Conservation (phyloP, 2,797 vertebrate genomes). For the Agapornis canus region DNA sequence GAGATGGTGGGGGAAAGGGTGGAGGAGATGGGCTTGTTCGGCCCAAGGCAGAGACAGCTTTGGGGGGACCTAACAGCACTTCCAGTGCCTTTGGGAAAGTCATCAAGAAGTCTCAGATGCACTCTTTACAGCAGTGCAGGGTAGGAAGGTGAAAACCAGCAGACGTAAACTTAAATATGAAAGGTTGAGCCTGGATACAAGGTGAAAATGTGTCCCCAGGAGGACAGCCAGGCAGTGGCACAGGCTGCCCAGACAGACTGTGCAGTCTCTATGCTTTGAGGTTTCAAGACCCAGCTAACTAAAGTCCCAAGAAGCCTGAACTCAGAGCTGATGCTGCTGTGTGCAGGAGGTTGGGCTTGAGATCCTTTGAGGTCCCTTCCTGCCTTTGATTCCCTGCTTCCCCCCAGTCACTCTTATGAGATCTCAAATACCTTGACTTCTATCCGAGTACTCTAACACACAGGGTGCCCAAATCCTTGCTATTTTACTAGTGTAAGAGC, state of each 20-base stretch:
- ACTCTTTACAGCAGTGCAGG: neutral
- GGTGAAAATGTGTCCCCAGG: fast-evolving
- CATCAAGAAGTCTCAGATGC: neutral
- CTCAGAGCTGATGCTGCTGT: neutral
- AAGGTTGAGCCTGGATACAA: neutral
- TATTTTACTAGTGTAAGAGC: neutral
- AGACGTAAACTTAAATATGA: neutral
- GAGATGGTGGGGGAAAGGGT: neutral
- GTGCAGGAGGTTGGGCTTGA: neutral
- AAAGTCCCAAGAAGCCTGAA: neutral
- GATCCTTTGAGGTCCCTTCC: neutral
- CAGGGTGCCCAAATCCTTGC: neutral
- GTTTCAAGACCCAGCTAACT: neutral
- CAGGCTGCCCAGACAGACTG: neutral
- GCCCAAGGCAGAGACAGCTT: neutral
- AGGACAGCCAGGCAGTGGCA: neutral
- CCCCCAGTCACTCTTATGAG: fast-evolving
- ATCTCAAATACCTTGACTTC: neutral
- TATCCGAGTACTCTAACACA: neutral
- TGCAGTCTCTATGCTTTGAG: neutral
- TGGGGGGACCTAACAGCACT: neutral
- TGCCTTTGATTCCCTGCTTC: neutral
- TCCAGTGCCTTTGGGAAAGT: neutral
- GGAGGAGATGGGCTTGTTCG: neutral
- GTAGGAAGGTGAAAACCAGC: neutral